Evolutionary conservation across 1,140 invertebrate species (phyloP).

Genomic region (Trichomalopsis sarcophagae): DNA sequence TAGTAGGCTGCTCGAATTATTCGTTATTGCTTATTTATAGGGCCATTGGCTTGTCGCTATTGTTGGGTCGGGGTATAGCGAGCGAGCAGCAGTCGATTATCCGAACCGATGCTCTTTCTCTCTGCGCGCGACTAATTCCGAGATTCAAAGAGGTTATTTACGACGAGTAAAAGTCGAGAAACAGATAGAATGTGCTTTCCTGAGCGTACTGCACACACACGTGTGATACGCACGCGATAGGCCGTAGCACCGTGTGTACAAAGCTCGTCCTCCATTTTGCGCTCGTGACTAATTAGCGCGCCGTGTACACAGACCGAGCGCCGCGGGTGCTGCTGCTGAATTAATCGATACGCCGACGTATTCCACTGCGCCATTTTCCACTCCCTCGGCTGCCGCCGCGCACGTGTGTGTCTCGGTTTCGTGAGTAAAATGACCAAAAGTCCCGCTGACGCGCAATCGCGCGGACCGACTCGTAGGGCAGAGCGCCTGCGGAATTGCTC

Average conservation of each 20-base stretch:
- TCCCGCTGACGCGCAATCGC: too few relatives aligned
- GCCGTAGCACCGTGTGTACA: slow-evolving; percentile 16
- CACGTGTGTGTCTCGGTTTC: too few relatives aligned
- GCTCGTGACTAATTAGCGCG: slow-evolving; percentile 58
- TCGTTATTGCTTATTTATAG: slow-evolving; percentile 37
- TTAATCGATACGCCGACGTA: slow-evolving; percentile 36
- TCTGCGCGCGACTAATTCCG: slow-evolving; percentile 30
- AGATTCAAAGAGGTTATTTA: neutral
- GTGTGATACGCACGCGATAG: slow-evolving; percentile 7
- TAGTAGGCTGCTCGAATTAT: neutral
- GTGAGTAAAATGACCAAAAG: too few relatives aligned
- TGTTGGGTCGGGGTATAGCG: neutral
- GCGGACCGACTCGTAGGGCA: too few relatives aligned
- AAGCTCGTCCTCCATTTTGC: slow-evolving; percentile 53
- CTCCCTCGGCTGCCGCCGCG: neutral
- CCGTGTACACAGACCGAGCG: neutral
- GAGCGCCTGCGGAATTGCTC: neutral
- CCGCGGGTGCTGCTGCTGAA: slow-evolving; percentile 14
- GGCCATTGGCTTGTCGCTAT: slow-evolving; percentile 21
- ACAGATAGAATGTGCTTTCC: neutral
- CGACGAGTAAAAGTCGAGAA: neutral
- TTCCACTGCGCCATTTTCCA: slow-evolving; percentile 30
- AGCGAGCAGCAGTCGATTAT: too few relatives aligned
- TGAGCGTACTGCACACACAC: neutral
- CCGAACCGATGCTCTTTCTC: neutral